Percentiles rank a stretch among this genome's conserved stretches.
phyloP scores from a whole-genome alignment of 2,113 vertebrate genomes.

The Psittacara wagleri region DNA sequence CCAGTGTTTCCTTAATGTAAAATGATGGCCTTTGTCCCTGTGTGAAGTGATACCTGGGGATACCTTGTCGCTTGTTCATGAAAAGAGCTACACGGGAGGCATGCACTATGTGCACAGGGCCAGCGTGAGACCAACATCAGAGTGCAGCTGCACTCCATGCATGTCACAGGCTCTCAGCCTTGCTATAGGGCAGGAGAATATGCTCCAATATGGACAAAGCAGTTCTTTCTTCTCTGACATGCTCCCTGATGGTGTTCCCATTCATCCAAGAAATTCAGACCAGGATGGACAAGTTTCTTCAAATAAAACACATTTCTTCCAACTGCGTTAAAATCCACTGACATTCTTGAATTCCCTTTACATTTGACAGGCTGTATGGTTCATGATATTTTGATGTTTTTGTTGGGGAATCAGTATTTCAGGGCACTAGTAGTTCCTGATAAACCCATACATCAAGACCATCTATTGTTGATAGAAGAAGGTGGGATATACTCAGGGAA shows the following conservation, averaged over 20 bases:
- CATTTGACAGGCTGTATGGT: neutral
- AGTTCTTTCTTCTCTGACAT: neutral
- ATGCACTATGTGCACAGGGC: neutral
- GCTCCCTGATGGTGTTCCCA: neutral
- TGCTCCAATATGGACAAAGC: rapidly evolving
- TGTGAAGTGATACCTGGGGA: neutral
- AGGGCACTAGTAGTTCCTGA: neutral
- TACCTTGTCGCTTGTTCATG: neutral
- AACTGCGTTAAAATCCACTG: neutral
- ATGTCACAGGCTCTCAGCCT: neutral
- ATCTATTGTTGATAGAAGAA: neutral
- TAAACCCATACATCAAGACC: neutral
- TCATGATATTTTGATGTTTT: neutral
- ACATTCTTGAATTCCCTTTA: neutral
- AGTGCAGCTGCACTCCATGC: neutral
- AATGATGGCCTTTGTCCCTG: neutral
- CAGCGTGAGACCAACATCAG: neutral
- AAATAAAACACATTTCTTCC: neutral
- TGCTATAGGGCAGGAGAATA: neutral
- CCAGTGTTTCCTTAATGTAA: neutral
- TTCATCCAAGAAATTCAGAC: neutral
- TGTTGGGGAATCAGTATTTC: neutral
- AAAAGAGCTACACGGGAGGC: neutral
- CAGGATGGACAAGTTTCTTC: neutral
- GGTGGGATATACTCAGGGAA: too few relatives aligned